A percentile compares a stretch with the other conserved stretches of the same genome.
Evolutionary conservation across 1,140 invertebrate genomes (phyloP).

Genomic region (Neuroterus valhalla): DNA sequence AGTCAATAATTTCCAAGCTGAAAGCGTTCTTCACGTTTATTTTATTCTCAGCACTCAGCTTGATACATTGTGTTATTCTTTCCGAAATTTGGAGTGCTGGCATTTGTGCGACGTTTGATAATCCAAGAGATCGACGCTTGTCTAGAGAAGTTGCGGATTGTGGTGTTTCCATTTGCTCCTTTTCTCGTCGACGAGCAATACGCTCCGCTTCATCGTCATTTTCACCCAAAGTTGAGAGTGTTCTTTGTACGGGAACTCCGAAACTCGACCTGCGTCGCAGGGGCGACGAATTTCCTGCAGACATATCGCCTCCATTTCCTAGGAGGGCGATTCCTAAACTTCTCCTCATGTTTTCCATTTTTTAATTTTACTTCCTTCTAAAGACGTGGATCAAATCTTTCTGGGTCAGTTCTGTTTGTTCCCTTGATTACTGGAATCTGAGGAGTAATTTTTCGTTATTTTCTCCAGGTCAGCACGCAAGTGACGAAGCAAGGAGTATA

Average conservation of each 20-base stretch:
- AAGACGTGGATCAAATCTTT: background rate
- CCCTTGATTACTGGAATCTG: constrained; percentile 40
- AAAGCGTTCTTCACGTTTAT: constrained; percentile 91
- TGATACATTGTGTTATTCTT: constrained; percentile 78
- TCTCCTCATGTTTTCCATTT: constrained; percentile 34
- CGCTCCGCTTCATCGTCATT: constrained; percentile 71
- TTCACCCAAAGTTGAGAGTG: constrained; percentile 44
- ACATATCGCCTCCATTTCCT: constrained; percentile 8
- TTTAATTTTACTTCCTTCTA: background rate
- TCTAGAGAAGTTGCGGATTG: constrained; percentile 16
- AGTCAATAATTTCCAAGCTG: constrained; percentile 87
- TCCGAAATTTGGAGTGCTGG: constrained; percentile 71
- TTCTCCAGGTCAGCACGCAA: constrained; percentile 60
- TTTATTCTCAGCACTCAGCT: constrained; percentile 82
- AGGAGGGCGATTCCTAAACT: constrained; percentile 40
- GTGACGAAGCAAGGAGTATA: constrained; percentile 49
- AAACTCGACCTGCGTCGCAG: constrained; percentile 54
- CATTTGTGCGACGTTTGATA: constrained; percentile 56
- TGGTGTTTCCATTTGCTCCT: constrained; percentile 7
- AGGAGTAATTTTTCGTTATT: constrained; percentile 52
- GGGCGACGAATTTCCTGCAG: constrained; percentile 42
- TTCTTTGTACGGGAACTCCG: constrained; percentile 34
- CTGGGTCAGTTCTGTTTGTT: background rate
- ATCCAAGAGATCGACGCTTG: constrained; percentile 59
- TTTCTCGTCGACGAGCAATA: constrained; percentile 53